Conservation (phyloP, 2,113 vertebrate genomes). For the Dromiciops gliroides region DNA sequence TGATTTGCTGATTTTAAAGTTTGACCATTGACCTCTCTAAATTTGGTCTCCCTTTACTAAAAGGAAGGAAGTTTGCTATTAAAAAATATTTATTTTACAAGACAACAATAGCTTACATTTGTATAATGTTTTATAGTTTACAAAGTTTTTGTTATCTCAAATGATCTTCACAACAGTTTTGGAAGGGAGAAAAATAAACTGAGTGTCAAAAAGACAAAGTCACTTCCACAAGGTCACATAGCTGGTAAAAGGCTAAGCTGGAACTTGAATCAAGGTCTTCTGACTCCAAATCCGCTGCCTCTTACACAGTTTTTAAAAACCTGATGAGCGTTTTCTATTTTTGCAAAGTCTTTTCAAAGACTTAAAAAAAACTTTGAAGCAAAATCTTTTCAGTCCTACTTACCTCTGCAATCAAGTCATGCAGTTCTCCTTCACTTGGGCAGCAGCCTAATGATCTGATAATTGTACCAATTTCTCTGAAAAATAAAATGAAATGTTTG, state of each 20-base stretch:
- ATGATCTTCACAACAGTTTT: neutral
- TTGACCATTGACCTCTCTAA: neutral
- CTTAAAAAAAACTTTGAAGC: neutral
- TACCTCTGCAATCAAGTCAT: conserved; percentile 90
- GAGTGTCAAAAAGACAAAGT: neutral
- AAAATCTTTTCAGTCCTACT: neutral
- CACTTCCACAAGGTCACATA: neutral
- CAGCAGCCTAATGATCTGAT: conserved; percentile 93
- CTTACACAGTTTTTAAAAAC: neutral
- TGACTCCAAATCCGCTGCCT: neutral
- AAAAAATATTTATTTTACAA: neutral
- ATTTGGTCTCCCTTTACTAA: neutral
- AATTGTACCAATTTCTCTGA: conserved; percentile 93
- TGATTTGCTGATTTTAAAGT: neutral
- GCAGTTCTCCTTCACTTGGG: conserved; percentile 91
- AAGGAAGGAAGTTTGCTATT: neutral
- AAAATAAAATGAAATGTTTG: neutral
- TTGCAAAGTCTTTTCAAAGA: neutral
- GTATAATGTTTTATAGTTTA: neutral
- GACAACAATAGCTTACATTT: neutral
- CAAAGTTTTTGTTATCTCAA: neutral
- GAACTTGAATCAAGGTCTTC: conserved; percentile 30
- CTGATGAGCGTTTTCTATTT: too few species aligned
- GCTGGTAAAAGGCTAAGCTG: neutral
- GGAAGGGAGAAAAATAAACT: neutral